These are phyloP conservation scores for Tenebrosternarchus preto DNA, from an alignment of 2,113 vertebrate genomes.

Conservation along the genomic window DNA sequence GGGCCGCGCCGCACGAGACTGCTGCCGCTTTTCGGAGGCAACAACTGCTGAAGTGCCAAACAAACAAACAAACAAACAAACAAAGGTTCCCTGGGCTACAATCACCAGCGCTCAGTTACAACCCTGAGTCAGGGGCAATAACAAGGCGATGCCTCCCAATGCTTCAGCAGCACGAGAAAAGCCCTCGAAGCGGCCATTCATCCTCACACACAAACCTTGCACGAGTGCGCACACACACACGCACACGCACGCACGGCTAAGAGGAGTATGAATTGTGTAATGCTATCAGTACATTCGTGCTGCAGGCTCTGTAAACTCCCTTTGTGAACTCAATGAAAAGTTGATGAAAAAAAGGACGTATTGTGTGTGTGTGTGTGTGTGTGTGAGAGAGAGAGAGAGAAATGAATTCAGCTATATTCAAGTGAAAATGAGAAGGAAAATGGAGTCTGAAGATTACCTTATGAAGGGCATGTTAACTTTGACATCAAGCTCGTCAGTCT, in stretches of 20 bases:
- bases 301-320: not conserved
- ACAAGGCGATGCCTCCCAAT: not conserved
- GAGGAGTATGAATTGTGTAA: constrained; percentile 11
- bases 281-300: not conserved
- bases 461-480: constrained; percentile 28
- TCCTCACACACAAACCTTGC: too few relatives aligned
- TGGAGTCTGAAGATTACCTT: constrained; percentile 24
- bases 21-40: too few relatives aligned
- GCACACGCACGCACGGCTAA: constrained; percentile 1
- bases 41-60: not conserved
- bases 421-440: constrained; percentile 41
- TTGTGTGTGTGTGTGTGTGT: not conserved
- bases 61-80: not conserved
- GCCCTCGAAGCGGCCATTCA: too few relatives aligned
- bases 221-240: not conserved
- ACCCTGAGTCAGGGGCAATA: not conserved
- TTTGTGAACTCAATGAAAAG: not conserved
- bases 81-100: too few relatives aligned
- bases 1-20: too few relatives aligned
- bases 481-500: constrained; percentile 30
- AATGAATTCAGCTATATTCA: not conserved
- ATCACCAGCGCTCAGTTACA: not conserved
- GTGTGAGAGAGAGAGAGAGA: not conserved
- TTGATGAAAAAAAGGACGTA: not conserved
- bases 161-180: too few relatives aligned